Percentiles rank a stretch among this genome's conserved stretches.
Evolutionary conservation across 2,888 invertebrate species (phyloP).

Genomic region (Ichneumoninae sp.): DNA sequence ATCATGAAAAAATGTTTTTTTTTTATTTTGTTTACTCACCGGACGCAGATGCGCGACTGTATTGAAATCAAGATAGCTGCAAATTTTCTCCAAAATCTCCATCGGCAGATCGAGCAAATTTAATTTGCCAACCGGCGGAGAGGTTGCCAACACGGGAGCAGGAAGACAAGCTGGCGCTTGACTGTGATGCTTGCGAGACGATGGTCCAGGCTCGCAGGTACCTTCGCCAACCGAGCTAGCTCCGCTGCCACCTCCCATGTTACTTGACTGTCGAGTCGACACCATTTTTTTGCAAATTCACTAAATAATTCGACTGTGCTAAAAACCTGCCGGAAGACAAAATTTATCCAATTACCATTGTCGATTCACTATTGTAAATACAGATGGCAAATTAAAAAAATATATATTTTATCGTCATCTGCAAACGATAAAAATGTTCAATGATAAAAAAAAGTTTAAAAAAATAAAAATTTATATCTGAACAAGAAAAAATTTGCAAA

Average conservation of each 20-base stretch:
- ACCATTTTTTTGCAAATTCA: slow-evolving; percentile 82
- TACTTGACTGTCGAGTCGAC: slow-evolving; percentile 86
- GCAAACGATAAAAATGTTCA: neutral
- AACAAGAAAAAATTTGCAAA: neutral
- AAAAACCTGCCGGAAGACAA: slow-evolving; percentile 64
- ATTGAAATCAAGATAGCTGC: slow-evolving; percentile 91
- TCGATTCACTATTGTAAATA: neutral
- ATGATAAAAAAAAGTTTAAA: neutral
- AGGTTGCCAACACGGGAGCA: slow-evolving; percentile 53
- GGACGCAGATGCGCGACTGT: slow-evolving; percentile 91
- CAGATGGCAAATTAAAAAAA: neutral
- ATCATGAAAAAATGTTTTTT: neutral
- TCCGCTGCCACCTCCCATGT: slow-evolving; percentile 83
- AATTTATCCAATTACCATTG: neutral
- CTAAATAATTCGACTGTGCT: slow-evolving; percentile 47
- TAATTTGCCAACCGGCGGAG: slow-evolving; percentile 72
- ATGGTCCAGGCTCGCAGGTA: slow-evolving; percentile 74
- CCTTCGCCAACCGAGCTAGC: slow-evolving; percentile 78
- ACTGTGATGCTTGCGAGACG: slow-evolving; percentile 75
- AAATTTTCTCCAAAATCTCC: slow-evolving; percentile 92
- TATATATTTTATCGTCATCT: neutral
- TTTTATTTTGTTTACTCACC: slow-evolving; percentile 86
- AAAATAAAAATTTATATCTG: neutral
- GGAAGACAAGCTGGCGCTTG: slow-evolving; percentile 71
- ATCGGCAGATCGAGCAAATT: slow-evolving; percentile 90